Conservation (phyloP, 1,140 invertebrate species). For the Coenobita brevimanus region DNA sequence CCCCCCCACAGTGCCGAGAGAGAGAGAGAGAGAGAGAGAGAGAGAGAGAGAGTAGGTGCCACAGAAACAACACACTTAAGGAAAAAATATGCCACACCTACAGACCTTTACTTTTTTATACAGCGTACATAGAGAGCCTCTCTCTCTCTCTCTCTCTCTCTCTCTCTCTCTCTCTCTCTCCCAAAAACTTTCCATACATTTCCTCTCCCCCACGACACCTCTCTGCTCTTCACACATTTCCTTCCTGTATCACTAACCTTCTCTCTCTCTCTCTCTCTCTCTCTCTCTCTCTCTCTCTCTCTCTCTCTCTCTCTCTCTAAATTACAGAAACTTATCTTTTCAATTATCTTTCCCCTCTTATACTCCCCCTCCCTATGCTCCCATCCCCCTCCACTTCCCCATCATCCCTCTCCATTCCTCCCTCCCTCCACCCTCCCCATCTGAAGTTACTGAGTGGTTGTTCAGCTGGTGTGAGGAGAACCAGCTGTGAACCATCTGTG, state of each 20-base stretch:
- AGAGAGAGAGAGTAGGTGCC: neutral
- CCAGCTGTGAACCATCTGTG: no score
- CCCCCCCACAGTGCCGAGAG: no score
- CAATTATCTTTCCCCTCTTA: neutral
- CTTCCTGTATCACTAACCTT: no score
- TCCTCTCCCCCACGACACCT: no score
- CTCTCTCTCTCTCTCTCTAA: conserved; percentile 1
- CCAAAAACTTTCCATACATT: neutral
- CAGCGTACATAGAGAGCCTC: neutral
- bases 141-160: neutral
- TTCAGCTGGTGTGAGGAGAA: no score
- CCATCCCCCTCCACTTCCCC: neutral
- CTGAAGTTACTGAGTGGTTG: neutral
- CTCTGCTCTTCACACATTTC: neutral
- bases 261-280: neutral
- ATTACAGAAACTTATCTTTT: neutral
- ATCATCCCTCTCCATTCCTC: neutral
- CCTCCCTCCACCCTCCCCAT: neutral
- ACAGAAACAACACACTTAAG: neutral
- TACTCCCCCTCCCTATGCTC: neutral
- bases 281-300: neutral
- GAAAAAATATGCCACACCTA: neutral
- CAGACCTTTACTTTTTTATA: no score
- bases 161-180: neutral
- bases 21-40: neutral